phyloP scores from a whole-genome alignment of 2,888 invertebrate species.

The Mesoligia furuncula region DNA sequence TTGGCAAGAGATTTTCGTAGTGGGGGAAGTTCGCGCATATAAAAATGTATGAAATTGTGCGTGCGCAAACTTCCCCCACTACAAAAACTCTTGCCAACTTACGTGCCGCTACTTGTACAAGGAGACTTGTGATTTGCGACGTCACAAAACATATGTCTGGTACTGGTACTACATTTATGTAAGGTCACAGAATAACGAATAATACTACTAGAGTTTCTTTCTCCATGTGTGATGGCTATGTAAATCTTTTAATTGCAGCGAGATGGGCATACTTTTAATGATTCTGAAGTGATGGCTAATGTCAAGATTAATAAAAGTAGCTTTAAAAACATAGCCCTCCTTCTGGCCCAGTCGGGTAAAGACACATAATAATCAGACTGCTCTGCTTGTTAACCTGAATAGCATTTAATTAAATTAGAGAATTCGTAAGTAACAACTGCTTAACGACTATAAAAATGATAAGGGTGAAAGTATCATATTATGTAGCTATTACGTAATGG shows the following conservation, averaged over 20 bases:
- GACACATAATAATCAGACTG: neutral
- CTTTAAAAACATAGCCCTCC: neutral
- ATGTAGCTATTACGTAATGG: constrained; percentile 28
- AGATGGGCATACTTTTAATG: neutral
- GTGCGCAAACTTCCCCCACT: too few species aligned
- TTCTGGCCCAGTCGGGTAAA: too few species aligned
- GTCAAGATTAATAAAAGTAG: neutral
- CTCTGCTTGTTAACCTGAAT: neutral
- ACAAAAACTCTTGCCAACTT: too few species aligned
- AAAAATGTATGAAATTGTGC: too few species aligned
- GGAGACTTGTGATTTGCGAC: constrained; percentile 1
- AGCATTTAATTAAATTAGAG: neutral
- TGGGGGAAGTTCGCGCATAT: too few species aligned
- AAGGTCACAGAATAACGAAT: too few species aligned
- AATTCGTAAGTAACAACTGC: constrained; percentile 7
- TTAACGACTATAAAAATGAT: neutral
- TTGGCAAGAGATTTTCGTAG: too few species aligned
- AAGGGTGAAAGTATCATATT: constrained; percentile 23
- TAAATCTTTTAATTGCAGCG: neutral
- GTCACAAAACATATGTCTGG: constrained; percentile 1
- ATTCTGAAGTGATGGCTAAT: neutral
- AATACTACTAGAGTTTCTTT: neutral
- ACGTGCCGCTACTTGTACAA: too few species aligned
- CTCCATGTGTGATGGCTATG: neutral
- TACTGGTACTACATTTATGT: neutral